phyloP scores from a whole-genome alignment of 1,140 invertebrate species.

The Tetramorium parvispinum region DNA sequence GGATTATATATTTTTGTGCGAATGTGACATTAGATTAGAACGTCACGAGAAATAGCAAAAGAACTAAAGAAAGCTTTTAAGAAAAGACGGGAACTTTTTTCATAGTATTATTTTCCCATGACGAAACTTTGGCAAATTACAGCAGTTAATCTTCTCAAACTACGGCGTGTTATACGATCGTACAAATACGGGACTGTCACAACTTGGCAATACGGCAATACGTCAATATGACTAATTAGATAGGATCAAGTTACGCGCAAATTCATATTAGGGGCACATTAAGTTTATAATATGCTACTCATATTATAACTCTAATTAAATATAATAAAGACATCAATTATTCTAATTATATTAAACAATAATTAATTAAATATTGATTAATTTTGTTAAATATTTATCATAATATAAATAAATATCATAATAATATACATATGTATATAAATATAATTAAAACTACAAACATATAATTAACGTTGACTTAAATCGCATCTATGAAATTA shows the following conservation, averaged over 20 bases:
- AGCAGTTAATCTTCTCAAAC: slow-evolving; percentile 5
- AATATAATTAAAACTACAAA: not conserved
- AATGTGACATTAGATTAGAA: not conserved
- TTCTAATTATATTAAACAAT: not conserved
- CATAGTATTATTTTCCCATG: not conserved
- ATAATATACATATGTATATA: not conserved
- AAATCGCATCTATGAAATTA: not conserved
- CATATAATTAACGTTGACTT: not conserved
- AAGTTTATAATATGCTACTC: not conserved
- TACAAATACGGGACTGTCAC: slow-evolving; percentile 6
- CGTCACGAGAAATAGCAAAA: not conserved
- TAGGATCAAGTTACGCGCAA: slow-evolving; percentile 18
- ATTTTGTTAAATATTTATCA: slow-evolving; percentile 12
- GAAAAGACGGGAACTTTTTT: not conserved
- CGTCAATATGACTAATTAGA: slow-evolving; percentile 15
- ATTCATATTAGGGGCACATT: not conserved
- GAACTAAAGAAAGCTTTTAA: not conserved
- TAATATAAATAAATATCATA: not conserved
- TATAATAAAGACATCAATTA: not conserved
- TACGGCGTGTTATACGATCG: not conserved
- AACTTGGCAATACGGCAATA: not conserved
- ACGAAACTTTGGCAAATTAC: slow-evolving; percentile 11
- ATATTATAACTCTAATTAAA: not conserved
- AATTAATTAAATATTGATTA: slow-evolving; percentile 13
- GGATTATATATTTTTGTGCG: not conserved